A percentile compares a stretch with the other conserved stretches of the same genome.
phyloP scores from a whole-genome alignment of 2,888 invertebrate genomes.

The Eulithis prunata region DNA sequence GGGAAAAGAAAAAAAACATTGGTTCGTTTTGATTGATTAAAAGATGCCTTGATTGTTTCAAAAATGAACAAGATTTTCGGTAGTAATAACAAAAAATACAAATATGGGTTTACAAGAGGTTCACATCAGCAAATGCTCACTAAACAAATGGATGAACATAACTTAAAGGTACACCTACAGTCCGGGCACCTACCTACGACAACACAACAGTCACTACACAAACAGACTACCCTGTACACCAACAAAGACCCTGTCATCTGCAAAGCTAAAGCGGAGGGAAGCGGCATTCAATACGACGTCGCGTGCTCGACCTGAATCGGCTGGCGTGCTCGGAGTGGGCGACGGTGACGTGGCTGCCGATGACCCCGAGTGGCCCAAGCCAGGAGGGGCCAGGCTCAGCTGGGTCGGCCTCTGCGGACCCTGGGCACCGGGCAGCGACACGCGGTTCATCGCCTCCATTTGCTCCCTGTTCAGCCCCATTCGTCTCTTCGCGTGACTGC shows the following conservation, averaged over 20 bases:
- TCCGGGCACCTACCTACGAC: constrained; percentile 15
- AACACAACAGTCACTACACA: constrained; percentile 31
- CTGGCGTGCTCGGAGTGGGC: constrained; percentile 83
- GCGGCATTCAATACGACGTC: constrained; percentile 61
- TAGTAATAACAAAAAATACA: background rate
- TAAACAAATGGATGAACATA: constrained; percentile 16
- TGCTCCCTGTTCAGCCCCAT: constrained; percentile 84
- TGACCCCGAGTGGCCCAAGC: constrained; percentile 52
- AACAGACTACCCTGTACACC: constrained; percentile 33
- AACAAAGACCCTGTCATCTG: constrained; percentile 36
- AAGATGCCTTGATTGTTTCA: too few relatives aligned
- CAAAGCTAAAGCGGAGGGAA: constrained; percentile 52
- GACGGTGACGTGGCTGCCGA: constrained; percentile 77
- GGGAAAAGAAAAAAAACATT: background rate
- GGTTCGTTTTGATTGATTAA: too few relatives aligned
- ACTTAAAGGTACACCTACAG: background rate
- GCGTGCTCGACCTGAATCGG: constrained; percentile 80
- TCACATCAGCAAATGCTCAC: constrained; percentile 21
- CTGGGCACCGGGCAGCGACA: constrained; percentile 69
- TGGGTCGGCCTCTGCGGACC: constrained; percentile 73
- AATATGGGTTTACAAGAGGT: constrained; percentile 4
- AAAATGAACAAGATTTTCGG: too few relatives aligned
- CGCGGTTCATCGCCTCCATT: constrained; percentile 82
- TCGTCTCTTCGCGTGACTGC: constrained; percentile 84
- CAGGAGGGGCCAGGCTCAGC: constrained; percentile 72